phyloP scores from a whole-genome alignment of 2,888 invertebrate genomes.

The Cryptus viduatorius region DNA sequence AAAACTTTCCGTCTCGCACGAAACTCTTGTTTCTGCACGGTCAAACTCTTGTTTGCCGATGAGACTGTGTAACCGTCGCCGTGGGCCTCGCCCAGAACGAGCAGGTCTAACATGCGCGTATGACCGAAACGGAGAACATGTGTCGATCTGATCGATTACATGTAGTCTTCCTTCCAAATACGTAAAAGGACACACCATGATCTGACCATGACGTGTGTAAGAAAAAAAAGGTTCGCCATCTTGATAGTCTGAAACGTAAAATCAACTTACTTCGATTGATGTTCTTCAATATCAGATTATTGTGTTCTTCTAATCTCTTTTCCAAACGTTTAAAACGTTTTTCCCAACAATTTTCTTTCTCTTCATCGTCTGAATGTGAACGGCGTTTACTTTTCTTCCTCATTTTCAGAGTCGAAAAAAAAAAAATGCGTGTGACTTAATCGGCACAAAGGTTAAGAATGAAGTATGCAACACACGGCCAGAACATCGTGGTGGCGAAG shows the following conservation, averaged over 20 bases:
- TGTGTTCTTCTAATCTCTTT: background rate
- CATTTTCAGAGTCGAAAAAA: background rate
- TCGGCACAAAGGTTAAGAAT: slow-evolving; percentile 17
- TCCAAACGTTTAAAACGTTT: slow-evolving; percentile 15
- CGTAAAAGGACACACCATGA: background rate
- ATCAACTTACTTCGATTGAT: slow-evolving; percentile 8
- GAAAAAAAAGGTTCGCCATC: background rate
- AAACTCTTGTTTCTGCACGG: background rate
- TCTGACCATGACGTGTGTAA: background rate
- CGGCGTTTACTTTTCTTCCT: background rate
- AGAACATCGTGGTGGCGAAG: background rate
- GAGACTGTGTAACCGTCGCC: background rate
- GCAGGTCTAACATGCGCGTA: slow-evolving; percentile 7
- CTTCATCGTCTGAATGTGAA: slow-evolving; percentile 2
- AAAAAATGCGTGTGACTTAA: slow-evolving; percentile 11
- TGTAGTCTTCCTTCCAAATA: no score
- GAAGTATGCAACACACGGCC: background rate
- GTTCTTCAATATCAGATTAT: background rate
- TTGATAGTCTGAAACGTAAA: background rate
- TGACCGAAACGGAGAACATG: background rate
- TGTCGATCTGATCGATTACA: slow-evolving; percentile 22
- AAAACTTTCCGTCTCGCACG: background rate
- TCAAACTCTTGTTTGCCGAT: slow-evolving; percentile 20
- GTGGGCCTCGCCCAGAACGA: background rate
- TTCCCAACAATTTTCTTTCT: slow-evolving; percentile 13